phyloP scores from a whole-genome alignment of 2,888 invertebrate species.

The Alentia gelatinosa region DNA sequence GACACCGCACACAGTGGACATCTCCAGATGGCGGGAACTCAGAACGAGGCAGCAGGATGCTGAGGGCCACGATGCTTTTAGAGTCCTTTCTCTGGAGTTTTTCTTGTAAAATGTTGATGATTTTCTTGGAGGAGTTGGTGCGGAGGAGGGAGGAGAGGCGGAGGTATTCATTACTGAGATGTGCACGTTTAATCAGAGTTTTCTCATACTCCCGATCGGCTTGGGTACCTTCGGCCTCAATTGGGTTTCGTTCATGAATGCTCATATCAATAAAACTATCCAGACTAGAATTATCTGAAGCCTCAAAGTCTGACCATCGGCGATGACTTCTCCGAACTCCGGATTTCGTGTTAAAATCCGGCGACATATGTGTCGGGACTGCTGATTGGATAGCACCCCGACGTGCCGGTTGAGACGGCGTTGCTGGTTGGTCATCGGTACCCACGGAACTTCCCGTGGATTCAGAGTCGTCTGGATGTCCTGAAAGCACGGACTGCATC shows the following conservation, averaged over 20 bases:
- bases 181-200: conserved; percentile 48
- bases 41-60: conserved; percentile 53
- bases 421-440: neutral
- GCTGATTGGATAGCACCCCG: neutral
- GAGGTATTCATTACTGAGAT: conserved; percentile 58
- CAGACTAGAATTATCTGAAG: conserved; percentile 8
- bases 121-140: conserved; percentile 28
- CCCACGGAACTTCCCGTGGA: neutral
- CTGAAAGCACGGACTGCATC: neutral
- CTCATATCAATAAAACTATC: neutral
- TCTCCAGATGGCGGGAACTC: conserved; percentile 35
- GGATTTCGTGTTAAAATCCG: neutral
- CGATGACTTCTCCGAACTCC: neutral
- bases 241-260: neutral
- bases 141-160: conserved; percentile 46
- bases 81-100: conserved; percentile 54
- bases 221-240: neutral
- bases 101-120: conserved; percentile 26
- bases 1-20: conserved; percentile 58
- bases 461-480: neutral
- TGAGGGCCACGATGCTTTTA: conserved; percentile 57
- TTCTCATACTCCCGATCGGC: neutral
- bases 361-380: neutral
- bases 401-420: neutral
- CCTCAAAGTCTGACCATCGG: neutral